A percentile compares a stretch with the other conserved stretches of the same genome.
Conservation (phyloP, 2,113 vertebrate species). For the Brachypteracias leptosomus region DNA sequence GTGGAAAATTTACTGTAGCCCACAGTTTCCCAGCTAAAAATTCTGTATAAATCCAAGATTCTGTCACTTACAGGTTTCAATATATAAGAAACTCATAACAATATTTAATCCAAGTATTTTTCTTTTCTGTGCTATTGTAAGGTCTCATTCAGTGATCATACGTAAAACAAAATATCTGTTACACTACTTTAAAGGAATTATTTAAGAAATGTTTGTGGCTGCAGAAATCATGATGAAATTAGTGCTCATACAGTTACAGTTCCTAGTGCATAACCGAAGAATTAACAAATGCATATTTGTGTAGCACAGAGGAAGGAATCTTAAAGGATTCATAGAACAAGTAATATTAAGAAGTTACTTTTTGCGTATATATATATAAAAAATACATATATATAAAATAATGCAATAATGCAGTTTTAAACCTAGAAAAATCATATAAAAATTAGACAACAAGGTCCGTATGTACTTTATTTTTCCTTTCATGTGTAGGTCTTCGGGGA, state of each 20-base stretch:
- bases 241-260: background rate
- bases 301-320: background rate
- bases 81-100: background rate
- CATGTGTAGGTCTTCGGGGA: constrained; percentile 86
- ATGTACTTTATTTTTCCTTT: constrained; percentile 5
- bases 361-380: too few relatives aligned
- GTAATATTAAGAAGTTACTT: background rate
- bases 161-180: background rate
- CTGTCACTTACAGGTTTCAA: background rate
- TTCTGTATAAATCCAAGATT: background rate
- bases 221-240: background rate
- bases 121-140: background rate
- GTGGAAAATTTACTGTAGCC: background rate
- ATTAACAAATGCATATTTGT: background rate
- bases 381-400: background rate
- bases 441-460: background rate
- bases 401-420: background rate
- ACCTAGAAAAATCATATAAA: background rate
- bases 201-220: background rate
- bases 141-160: background rate
- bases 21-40: background rate
- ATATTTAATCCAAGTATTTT: background rate
- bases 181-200: background rate
- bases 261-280: background rate
- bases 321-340: background rate